These are phyloP conservation scores for Bombus superbus DNA, from an alignment of 1,140 invertebrate species.

Conservation along the genomic window DNA sequence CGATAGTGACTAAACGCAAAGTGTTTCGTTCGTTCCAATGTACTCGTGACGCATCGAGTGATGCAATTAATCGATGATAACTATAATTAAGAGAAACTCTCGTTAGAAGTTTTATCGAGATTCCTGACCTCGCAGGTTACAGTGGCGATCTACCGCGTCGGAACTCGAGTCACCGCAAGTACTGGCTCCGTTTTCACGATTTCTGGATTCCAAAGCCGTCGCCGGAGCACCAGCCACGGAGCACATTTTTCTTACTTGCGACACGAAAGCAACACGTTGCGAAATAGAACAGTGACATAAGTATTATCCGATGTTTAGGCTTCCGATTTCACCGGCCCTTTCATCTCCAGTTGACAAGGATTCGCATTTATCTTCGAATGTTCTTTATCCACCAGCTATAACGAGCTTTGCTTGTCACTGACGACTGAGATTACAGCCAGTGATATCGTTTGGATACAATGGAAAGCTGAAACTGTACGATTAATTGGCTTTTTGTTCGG, in stretches of 20 bases:
- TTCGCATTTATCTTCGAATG: not conserved
- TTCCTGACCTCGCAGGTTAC: slow-evolving; percentile 58
- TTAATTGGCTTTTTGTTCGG: not conserved
- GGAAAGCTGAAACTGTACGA: not conserved
- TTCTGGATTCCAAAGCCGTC: slow-evolving; percentile 62
- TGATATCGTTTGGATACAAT: not conserved
- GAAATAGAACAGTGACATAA: slow-evolving; percentile 54
- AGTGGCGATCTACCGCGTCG: not conserved
- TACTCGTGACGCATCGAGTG: slow-evolving; percentile 12
- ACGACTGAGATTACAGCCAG: not conserved
- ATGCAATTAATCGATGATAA: slow-evolving; percentile 61
- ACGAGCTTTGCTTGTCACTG: not conserved
- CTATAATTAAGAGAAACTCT: slow-evolving; percentile 66
- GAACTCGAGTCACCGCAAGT: slow-evolving; percentile 4
- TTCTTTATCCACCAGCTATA: not conserved
- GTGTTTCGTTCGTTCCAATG: not conserved
- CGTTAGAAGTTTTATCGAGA: slow-evolving; percentile 60
- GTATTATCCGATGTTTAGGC: slow-evolving; percentile 37
- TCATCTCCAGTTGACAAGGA: not conserved
- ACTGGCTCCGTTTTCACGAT: slow-evolving; percentile 55
- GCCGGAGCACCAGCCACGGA: slow-evolving; percentile 11
- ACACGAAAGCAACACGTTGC: slow-evolving; percentile 41
- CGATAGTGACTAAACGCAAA: not conserved
- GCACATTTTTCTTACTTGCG: slow-evolving; percentile 60
- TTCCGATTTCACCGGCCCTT: not conserved